Percentiles rank a stretch among this genome's conserved stretches.
Conservation (phyloP, 2,888 invertebrate species). For the Doris montereyensis region DNA sequence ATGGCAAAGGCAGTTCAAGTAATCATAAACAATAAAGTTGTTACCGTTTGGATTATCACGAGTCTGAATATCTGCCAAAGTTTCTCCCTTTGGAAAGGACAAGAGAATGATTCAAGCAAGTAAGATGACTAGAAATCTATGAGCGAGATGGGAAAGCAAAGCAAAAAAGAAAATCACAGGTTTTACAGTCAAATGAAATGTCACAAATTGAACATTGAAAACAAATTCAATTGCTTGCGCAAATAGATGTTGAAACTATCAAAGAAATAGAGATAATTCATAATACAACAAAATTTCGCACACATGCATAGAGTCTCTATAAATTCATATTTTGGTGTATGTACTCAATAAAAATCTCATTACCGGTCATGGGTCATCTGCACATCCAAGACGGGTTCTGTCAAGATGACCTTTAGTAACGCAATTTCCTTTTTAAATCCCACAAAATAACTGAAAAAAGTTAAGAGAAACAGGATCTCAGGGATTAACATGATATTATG, state of each 20-base stretch:
- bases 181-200: not conserved
- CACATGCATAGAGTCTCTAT: too few species aligned
- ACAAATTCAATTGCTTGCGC: not conserved
- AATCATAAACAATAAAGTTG: not conserved
- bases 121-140: slow-evolving; percentile 33
- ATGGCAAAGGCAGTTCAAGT: too few species aligned
- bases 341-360: too few species aligned
- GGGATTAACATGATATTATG: too few species aligned
- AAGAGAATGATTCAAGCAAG: slow-evolving; percentile 28
- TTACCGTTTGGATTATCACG: slow-evolving; percentile 38
- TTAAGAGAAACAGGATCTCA: too few species aligned
- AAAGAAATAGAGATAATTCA: not conserved
- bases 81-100: slow-evolving; percentile 33
- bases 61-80: slow-evolving; percentile 31
- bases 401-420: slow-evolving; percentile 28
- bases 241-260: not conserved
- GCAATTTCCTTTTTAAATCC: slow-evolving; percentile 34
- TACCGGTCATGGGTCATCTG: slow-evolving; percentile 36
- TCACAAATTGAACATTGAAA: not conserved
- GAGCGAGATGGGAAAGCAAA: not conserved
- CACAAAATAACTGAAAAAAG: too few species aligned
- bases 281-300: not conserved
- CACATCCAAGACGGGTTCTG: slow-evolving; percentile 37
- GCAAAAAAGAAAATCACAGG: not conserved
- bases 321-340: too few species aligned